Evolutionary conservation across 2,888 invertebrate species (phyloP), one percentile per base, ranked within the genome.

Genomic region (Eupithecia vulgata): DNA sequence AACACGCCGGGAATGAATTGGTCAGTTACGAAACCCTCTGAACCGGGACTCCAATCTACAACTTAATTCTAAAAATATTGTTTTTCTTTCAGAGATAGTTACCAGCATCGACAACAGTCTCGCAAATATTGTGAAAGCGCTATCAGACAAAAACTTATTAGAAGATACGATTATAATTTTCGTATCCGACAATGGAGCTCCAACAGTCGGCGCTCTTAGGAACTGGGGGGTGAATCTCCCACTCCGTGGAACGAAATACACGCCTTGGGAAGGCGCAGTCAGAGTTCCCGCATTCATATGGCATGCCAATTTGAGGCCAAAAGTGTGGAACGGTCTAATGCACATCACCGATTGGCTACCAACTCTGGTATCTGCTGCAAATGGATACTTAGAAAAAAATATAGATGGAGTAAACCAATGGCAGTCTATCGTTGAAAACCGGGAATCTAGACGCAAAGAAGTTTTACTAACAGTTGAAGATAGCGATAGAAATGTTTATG

Each of bases 151-250:
- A 70, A 92, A 95, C 1, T 96, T 98, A 91, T 91, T 98, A 76
- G 95, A 97, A 37, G 96, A 99, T 85, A 97, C 98, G 0, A 95
- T 99, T 35, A 95, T 99, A 61, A 87, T 99, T 4, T 99, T 99
- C 85, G 96, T 97, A 78, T 97, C 98, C 10, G 99, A 99, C 86
- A 99, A 99, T 85, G 98, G 98, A 0, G 97, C 97, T 0, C 97
- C 97, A 0, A 96, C 97, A 0, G 94, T 95, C 62, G 98, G 98
- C 0, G 86, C 95, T 62, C 96, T 97, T 82, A 93, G 95, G 67
- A 98, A 98, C 87, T 95, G 96, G 78, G 97, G 96, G 0, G 96
- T 97, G 5, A 97, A 97, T 88, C 96, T 96, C 91, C 97, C 97
- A 5, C 93, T 97, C 1, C 95, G 97, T 85, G 97, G 97, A 25